A percentile compares a stretch with the other conserved stretches of the same genome.
Evolutionary conservation across 2,113 vertebrate species (phyloP).

Genomic region (Colius striatus): DNA sequence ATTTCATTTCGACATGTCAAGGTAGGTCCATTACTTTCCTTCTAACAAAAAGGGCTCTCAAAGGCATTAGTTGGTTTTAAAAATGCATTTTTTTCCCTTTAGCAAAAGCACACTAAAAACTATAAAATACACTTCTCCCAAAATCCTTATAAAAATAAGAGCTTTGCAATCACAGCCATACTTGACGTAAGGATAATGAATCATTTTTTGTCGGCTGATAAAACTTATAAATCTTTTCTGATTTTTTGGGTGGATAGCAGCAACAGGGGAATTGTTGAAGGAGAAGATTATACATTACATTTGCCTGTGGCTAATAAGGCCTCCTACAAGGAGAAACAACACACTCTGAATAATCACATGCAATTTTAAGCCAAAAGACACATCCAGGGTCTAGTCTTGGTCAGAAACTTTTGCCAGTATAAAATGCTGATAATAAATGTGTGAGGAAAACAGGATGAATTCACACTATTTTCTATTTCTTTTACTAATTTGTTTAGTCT

Average conservation of each 20-base stretch:
- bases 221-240: constrained; percentile 25
- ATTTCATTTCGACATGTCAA: not conserved
- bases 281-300: constrained; percentile 21
- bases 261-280: not conserved
- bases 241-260: not conserved
- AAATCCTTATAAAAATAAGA: constrained; percentile 9
- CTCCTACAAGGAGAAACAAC: not conserved
- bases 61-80: not conserved
- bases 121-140: not conserved
- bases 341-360: not conserved
- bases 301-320: constrained; percentile 21
- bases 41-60: not conserved
- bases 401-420: not conserved
- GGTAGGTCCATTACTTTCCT: not conserved
- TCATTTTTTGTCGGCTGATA: not conserved
- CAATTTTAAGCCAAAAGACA: not conserved
- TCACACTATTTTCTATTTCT: not conserved
- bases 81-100: not conserved
- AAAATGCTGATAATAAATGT: not conserved
- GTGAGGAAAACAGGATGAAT: not conserved
- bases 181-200: constrained; percentile 21
- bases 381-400: not conserved
- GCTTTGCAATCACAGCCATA: not conserved
- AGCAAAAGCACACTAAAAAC: not conserved
- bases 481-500: not conserved